These are phyloP conservation scores for Sebastes dallii DNA, from an alignment of 2,797 vertebrate species.

Conservation along the genomic window DNA sequence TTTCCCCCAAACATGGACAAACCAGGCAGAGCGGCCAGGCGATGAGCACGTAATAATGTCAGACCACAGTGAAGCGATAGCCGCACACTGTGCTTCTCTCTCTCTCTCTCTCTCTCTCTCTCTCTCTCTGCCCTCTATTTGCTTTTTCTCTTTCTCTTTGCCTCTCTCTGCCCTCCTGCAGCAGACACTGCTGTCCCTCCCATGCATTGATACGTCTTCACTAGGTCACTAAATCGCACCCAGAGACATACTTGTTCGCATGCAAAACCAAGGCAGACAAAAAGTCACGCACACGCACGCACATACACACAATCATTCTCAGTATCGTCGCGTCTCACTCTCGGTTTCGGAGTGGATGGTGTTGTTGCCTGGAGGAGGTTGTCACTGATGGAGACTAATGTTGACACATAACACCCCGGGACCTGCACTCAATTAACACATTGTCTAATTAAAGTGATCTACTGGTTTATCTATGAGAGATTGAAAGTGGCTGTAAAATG, in stretches of 20 bases:
- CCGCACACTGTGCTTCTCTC: slow-evolving; percentile 21
- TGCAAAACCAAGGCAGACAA: not conserved
- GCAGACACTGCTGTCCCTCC: slow-evolving; percentile 12
- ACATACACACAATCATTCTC: slow-evolving; percentile 22
- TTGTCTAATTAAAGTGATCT: slow-evolving; percentile 85
- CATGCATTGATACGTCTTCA: slow-evolving; percentile 9
- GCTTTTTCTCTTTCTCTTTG: not conserved
- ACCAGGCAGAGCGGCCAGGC: slow-evolving; percentile 27
- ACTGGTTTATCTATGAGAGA: slow-evolving; percentile 74
- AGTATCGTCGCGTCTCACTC: slow-evolving; percentile 46
- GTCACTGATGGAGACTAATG: slow-evolving; percentile 77
- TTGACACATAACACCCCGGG: slow-evolving; percentile 77
- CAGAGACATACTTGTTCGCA: not conserved
- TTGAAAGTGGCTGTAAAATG: slow-evolving; percentile 72
- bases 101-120: slow-evolving; percentile 10
- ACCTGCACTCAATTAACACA: slow-evolving; percentile 82
- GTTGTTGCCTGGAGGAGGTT: slow-evolving; percentile 47
- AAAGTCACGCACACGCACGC: not conserved
- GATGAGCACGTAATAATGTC: slow-evolving; percentile 68
- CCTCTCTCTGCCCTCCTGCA: not conserved
- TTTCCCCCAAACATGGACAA: slow-evolving; percentile 49
- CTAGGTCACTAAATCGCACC: slow-evolving; percentile 7
- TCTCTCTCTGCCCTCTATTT: not conserved
- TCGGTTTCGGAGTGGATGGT: slow-evolving; percentile 33
- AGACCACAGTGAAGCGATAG: slow-evolving; percentile 44